Conservation (phyloP, 2,113 vertebrate genomes). For the Furnarius figulus region DNA sequence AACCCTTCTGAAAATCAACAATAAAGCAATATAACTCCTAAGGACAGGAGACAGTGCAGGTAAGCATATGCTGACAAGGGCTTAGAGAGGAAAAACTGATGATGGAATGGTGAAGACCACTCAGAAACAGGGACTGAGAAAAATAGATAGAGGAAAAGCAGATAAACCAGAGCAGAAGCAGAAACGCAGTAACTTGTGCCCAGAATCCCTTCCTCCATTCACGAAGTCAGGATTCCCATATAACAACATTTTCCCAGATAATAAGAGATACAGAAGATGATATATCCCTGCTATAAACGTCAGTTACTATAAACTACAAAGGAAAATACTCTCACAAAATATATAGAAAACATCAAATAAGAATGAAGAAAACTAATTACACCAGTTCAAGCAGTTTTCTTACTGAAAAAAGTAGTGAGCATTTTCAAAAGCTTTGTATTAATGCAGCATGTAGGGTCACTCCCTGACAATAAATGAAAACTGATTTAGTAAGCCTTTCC, state of each 20-base stretch:
- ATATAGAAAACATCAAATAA: not conserved
- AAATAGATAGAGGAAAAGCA: not conserved
- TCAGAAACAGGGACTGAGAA: not conserved
- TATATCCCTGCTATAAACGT: not conserved
- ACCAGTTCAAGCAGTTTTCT: not conserved
- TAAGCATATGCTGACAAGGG: not conserved
- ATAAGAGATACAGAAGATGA: not conserved
- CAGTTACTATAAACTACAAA: not conserved
- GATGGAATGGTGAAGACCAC: not conserved
- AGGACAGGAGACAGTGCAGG: not conserved
- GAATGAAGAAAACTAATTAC: not conserved
- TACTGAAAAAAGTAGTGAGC: not conserved
- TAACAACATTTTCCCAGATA: not conserved
- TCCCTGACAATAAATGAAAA: not conserved
- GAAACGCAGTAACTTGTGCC: not conserved
- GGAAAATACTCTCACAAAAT: not conserved
- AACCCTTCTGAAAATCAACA: not conserved
- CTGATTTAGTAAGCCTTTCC: not conserved
- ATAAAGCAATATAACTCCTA: not conserved
- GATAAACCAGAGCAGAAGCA: not conserved
- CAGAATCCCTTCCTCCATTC: not conserved
- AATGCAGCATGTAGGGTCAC: not conserved
- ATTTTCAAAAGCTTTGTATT: not conserved
- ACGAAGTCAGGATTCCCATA: not conserved
- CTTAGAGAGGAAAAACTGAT: not conserved